These are phyloP conservation scores for Pseudococcus viburni DNA, from an alignment of 2,888 invertebrate species.

Conservation along the genomic window DNA sequence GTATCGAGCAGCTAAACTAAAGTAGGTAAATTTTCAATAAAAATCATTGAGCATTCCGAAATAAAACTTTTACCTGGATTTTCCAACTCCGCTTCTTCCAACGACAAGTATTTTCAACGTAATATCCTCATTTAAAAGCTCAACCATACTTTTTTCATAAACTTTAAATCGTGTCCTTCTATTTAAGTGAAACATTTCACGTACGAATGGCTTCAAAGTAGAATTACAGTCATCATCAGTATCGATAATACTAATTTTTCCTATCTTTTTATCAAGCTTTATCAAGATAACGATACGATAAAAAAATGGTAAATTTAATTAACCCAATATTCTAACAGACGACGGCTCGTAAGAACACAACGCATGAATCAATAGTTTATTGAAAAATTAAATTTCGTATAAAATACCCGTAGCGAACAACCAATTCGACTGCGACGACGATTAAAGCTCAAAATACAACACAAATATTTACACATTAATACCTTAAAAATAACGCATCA, in stretches of 20 bases:
- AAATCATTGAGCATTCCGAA: neutral
- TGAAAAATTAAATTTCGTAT: constrained; percentile 2
- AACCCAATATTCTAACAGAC: neutral
- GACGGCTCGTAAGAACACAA: neutral
- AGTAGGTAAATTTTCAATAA: neutral
- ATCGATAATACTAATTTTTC: neutral
- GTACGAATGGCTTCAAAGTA: neutral
- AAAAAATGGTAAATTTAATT: neutral
- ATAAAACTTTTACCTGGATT: constrained; percentile 84
- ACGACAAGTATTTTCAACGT: constrained; percentile 95
- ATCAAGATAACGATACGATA: constrained; percentile 33
- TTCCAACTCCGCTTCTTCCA: constrained; percentile 98
- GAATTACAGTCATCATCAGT: neutral
- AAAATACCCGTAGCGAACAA: constrained; percentile 25
- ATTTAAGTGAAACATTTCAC: neutral
- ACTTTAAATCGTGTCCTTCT: neutral
- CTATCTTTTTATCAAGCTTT: neutral
- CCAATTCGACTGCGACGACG: neutral
- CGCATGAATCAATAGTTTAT: constrained; percentile 27
- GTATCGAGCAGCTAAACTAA: constrained; percentile 92
- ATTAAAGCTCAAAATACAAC: constrained; percentile 32
- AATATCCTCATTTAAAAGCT: constrained; percentile 72
- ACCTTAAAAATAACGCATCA: constrained; percentile 6
- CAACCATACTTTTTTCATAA: constrained; percentile 25
- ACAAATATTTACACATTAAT: neutral